Percentiles rank a stretch among this genome's conserved stretches.
These are phyloP conservation scores for Catocala nupta DNA, from an alignment of 2,888 invertebrate species.

Conservation along the genomic window DNA sequence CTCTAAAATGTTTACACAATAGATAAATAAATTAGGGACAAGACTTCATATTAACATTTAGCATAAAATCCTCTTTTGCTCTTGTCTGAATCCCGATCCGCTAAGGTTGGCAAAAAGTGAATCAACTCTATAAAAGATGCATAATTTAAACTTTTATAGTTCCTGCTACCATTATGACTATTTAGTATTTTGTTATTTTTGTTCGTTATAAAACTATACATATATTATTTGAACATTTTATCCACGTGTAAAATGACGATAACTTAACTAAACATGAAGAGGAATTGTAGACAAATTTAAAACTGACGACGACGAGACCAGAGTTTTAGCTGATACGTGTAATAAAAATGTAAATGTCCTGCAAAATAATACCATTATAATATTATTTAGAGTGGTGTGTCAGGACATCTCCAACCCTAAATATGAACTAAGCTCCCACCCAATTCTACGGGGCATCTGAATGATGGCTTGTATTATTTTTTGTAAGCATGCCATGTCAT, in stretches of 20 bases:
- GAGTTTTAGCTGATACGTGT: not conserved
- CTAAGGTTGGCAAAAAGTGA: slow-evolving; percentile 74
- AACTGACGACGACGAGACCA: too few species aligned
- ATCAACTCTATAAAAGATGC: slow-evolving; percentile 56
- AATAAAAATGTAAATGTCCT: not conserved
- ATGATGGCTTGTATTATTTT: slow-evolving; percentile 85
- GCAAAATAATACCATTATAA: not conserved
- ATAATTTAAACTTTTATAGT: slow-evolving; percentile 9
- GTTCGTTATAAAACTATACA: not conserved
- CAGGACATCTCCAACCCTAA: slow-evolving; percentile 63
- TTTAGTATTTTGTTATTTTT: slow-evolving; percentile 5
- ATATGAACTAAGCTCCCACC: slow-evolving; percentile 76
- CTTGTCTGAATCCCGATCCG: slow-evolving; percentile 64
- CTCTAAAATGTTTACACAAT: slow-evolving; percentile 63
- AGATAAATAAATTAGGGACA: slow-evolving; percentile 77
- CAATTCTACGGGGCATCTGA: slow-evolving; percentile 84
- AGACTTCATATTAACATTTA: slow-evolving; percentile 69
- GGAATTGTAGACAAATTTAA: too few species aligned
- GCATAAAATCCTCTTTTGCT: slow-evolving; percentile 68
- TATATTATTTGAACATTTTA: not conserved
- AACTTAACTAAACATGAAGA: too few species aligned
- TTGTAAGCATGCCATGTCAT: slow-evolving; percentile 86
- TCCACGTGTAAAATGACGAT: not conserved
- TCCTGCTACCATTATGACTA: slow-evolving; percentile 12
- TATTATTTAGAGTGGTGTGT: slow-evolving; percentile 2